Evolutionary conservation across 2,797 vertebrate genomes (phyloP).

Genomic region (Gymnocypris eckloni): DNA sequence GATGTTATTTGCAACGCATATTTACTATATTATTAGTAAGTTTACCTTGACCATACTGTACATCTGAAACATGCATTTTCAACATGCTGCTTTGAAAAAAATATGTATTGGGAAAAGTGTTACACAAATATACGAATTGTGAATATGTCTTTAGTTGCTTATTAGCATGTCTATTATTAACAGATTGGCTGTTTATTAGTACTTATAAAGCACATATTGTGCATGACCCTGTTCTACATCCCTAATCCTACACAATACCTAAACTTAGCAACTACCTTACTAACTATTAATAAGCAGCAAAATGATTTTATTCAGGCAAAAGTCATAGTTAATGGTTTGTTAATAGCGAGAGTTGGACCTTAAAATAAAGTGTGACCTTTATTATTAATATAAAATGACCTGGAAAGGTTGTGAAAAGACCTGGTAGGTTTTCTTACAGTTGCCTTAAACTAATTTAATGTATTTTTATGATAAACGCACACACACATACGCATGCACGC

Average conservation of each 20-base stretch:
- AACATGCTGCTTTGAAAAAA: not conserved
- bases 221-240: too few relatives aligned
- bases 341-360: too few relatives aligned
- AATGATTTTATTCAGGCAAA: too few relatives aligned
- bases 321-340: too few relatives aligned
- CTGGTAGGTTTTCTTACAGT: not conserved
- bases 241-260: not conserved
- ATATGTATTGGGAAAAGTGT: not conserved
- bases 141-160: not conserved
- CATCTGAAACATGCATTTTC: not conserved
- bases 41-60: not conserved
- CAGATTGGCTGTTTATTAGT: not conserved
- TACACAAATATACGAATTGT: not conserved
- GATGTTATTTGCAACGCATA: too few relatives aligned
- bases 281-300: too few relatives aligned
- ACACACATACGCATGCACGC: too few relatives aligned
- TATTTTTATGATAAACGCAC: not conserved
- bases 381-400: not conserved
- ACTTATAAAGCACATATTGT: too few relatives aligned
- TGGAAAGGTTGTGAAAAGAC: not conserved
- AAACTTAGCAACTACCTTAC: not conserved
- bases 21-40: not conserved
- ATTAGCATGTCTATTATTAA: not conserved
- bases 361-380: too few relatives aligned
- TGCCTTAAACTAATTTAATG: not conserved